phyloP scores from a whole-genome alignment of 2,113 vertebrate species.

The Lophius piscatorius region DNA sequence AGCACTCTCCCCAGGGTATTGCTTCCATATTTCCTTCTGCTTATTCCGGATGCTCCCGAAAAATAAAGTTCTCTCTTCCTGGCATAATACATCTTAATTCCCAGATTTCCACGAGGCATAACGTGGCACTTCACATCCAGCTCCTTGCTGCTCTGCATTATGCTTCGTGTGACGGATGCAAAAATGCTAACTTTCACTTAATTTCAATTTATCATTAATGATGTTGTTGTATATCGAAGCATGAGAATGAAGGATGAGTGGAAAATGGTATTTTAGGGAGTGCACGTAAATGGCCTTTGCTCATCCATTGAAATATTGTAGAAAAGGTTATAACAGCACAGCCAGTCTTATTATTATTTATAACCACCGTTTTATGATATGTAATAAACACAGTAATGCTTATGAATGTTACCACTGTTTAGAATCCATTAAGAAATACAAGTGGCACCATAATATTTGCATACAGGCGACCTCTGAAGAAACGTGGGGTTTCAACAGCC shows the following conservation, averaged over 20 bases:
- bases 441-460: constrained; percentile 42
- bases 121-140: constrained; percentile 36
- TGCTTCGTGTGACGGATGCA: constrained; percentile 71
- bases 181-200: constrained; percentile 60
- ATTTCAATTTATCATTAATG: constrained; percentile 64
- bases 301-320: constrained; percentile 47
- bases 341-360: constrained; percentile 37
- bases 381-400: constrained; percentile 46
- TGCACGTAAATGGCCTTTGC: constrained; percentile 43
- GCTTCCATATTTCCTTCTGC: constrained; percentile 66
- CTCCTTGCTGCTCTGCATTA: constrained; percentile 31
- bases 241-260: constrained; percentile 62
- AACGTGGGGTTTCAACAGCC: constrained; percentile 23
- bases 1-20: constrained; percentile 70
- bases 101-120: constrained; percentile 70
- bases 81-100: constrained; percentile 72
- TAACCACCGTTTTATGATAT: constrained; percentile 50
- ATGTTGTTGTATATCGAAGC: constrained; percentile 53
- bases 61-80: constrained; percentile 77
- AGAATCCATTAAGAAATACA: constrained; percentile 34
- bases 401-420: constrained; percentile 34
- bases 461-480: constrained; percentile 32
- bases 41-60: constrained; percentile 71
- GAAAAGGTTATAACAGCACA: constrained; percentile 19
- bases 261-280: constrained; percentile 52